These are phyloP conservation scores for Dorcus parallelipipedus DNA, from an alignment of 2,888 invertebrate species.

Conservation along the genomic window DNA sequence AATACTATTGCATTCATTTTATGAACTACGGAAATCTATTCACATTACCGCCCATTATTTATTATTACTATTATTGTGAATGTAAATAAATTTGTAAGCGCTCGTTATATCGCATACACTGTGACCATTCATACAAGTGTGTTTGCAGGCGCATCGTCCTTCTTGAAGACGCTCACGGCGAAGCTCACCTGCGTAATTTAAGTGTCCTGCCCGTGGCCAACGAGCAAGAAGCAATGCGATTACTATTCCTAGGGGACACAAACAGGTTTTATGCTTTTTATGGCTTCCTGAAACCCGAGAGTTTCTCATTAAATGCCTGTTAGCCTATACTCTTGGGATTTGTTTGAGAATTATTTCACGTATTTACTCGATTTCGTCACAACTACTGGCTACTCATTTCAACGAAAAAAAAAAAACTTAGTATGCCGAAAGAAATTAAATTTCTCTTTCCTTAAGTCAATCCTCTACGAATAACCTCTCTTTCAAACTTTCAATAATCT, in stretches of 20 bases:
- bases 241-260: conserved; percentile 51
- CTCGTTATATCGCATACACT: not conserved
- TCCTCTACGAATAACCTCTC: too few species aligned
- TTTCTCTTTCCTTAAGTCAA: too few species aligned
- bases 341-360: too few species aligned
- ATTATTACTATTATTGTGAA: not conserved
- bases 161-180: conserved; percentile 51
- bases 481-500: too few species aligned
- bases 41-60: not conserved
- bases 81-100: not conserved
- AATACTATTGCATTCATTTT: too few species aligned
- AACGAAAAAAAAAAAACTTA: too few species aligned
- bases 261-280: conserved; percentile 21
- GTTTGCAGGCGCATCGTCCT: conserved; percentile 46
- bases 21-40: too few species aligned
- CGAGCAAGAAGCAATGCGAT: conserved; percentile 52
- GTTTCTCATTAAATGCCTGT: not conserved
- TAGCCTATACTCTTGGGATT: not conserved
- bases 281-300: too few species aligned
- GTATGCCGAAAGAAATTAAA: too few species aligned
- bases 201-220: conserved; percentile 48
- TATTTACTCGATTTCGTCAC: too few species aligned
- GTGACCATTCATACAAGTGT: conserved; percentile 1
- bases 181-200: conserved; percentile 50
- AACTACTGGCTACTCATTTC: too few species aligned